A percentile compares a stretch with the other conserved stretches of the same genome.
These are phyloP conservation scores for Vireo griseus DNA, from an alignment of 2,797 vertebrate genomes.

Conservation along the genomic window DNA sequence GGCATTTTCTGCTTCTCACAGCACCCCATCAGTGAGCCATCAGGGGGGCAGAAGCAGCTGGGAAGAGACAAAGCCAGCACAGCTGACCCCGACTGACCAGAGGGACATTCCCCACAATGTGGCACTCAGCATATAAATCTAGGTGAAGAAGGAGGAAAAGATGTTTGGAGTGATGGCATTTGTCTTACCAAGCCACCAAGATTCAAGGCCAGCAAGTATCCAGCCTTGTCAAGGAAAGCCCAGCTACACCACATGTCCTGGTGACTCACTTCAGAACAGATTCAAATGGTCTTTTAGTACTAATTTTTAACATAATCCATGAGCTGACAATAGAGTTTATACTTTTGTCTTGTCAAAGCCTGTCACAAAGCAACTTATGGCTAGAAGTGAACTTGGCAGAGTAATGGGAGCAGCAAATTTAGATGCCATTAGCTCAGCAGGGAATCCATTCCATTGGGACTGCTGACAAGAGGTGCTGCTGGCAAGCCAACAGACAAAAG, in stretches of 20 bases:
- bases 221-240: neutral
- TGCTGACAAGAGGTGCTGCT: neutral
- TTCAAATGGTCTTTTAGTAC: neutral
- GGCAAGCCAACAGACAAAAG: neutral
- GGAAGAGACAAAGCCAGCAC: neutral
- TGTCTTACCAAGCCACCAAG: neutral
- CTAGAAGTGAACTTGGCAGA: neutral
- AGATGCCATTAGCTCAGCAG: neutral
- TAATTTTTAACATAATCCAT: neutral
- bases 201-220: neutral
- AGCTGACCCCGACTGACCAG: neutral
- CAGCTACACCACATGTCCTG: neutral
- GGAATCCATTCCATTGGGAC: neutral
- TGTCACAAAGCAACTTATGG: neutral
- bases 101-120: neutral
- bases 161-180: accelerated
- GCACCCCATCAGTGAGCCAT: neutral
- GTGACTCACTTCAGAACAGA: neutral
- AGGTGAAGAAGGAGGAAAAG: neutral
- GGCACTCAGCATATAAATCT: neutral
- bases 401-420: neutral
- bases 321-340: neutral
- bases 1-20: neutral
- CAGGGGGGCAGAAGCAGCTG: neutral
- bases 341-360: neutral